Evolutionary conservation across 1,140 invertebrate species (phyloP), one percentile per base, ranked within the genome.

Genomic region (Sycophaga agraensis): DNA sequence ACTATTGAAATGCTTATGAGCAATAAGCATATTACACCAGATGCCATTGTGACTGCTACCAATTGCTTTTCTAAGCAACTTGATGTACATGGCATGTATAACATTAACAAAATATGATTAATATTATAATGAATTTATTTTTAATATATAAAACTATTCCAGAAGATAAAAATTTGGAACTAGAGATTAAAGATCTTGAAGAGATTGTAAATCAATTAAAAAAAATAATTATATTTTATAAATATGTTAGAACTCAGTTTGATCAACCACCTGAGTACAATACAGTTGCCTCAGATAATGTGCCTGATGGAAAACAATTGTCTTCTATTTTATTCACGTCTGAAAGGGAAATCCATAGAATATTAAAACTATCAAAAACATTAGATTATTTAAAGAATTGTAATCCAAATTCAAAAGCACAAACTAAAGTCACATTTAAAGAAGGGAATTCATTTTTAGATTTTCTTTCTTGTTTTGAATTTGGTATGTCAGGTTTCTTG

Each of bases 1-100:
- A 87, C 83, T 34, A 70, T 92, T 49, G 89, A 92, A 68, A 84
- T 90, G 76, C 74, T 92, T 51, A 82, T 86, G 42, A 83, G 79
- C 40, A 87, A 84, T 73, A 86, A 86, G 74, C 80, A 86, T 69
- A 78, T 85, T 42, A 76, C 82, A 37, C 80, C 83, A 4, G 81
- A 86, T 51, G 76, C 85, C 26, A 66, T 89, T 5, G 69, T 84
- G 21, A 70, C 74, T 82, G 86, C 74, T 57, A 82, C 62, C 62
- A 81, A 65, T 66, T 84, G 68, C 83, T 88, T 74, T 69, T 63
- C 68, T 42, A 72, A 76, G 54, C 73, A 76, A 39, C 43, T 71
- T 21, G 66, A 71, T 54, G 64, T 65, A 55, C 56, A 63, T 31
- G 65, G 72, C 72, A 66, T 21, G 51, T 62, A 51, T 50, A 56